Conservation (phyloP, 1,140 invertebrate species). For the Magallana angulata region DNA sequence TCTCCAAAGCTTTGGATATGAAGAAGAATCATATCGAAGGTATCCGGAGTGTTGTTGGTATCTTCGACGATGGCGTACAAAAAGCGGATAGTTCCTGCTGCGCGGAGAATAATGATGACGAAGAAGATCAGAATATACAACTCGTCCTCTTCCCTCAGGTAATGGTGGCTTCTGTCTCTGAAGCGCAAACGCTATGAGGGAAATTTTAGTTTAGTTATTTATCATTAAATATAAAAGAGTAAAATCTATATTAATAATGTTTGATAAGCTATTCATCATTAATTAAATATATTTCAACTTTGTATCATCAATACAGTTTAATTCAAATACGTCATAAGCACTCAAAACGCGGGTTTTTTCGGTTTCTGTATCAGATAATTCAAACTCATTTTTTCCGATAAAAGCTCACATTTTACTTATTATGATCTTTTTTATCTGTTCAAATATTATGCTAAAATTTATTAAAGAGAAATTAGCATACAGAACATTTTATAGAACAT, state of each 20-base stretch:
- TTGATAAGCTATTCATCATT: too few species aligned
- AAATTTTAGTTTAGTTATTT: not conserved
- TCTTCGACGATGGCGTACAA: constrained; percentile 1
- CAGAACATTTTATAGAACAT: too few species aligned
- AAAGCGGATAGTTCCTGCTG: constrained; percentile 56
- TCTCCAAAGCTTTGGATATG: constrained; percentile 58
- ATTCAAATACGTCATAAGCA: too few species aligned
- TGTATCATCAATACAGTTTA: too few species aligned
- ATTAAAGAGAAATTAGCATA: too few species aligned
- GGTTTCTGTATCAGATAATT: too few species aligned
- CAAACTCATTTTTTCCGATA: not conserved
- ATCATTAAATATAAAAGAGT: too few species aligned
- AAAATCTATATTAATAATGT: too few species aligned
- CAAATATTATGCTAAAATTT: not conserved
- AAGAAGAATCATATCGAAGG: constrained; percentile 42
- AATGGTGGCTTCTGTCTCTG: not conserved
- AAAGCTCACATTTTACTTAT: not conserved
- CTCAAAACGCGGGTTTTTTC: too few species aligned
- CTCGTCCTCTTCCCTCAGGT: constrained; percentile 50
- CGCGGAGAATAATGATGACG: constrained; percentile 48
- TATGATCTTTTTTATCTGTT: not conserved
- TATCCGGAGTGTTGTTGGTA: not conserved
- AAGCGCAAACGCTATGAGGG: not conserved
- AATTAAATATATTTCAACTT: too few species aligned
- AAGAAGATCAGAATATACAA: constrained; percentile 47